Evolutionary conservation across 2,113 vertebrate genomes (phyloP).

Genomic region (Illadopsis cleaveri): DNA sequence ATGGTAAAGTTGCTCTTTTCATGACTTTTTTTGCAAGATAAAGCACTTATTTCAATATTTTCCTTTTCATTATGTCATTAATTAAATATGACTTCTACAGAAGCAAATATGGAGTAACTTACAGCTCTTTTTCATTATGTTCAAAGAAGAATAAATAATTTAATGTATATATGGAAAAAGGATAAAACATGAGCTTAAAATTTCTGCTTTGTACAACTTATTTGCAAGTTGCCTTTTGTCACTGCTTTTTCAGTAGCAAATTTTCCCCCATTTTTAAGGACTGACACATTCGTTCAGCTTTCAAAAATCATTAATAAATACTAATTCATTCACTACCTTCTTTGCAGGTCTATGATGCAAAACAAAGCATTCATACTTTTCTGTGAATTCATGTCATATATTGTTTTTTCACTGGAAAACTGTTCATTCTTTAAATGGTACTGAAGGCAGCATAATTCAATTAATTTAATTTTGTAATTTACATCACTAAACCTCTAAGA

Average conservation of each 20-base stretch:
- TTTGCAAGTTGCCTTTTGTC: neutral
- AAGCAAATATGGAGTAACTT: neutral
- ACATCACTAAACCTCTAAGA: neutral
- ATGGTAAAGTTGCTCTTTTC: neutral
- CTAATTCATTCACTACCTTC: neutral
- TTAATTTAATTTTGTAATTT: neutral
- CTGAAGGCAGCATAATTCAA: neutral
- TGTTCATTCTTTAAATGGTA: neutral
- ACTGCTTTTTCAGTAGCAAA: neutral
- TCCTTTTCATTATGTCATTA: neutral
- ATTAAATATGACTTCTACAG: neutral
- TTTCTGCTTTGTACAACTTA: neutral
- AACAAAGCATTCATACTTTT: neutral
- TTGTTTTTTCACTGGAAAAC: neutral
- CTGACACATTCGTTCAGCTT: neutral
- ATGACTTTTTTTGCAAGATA: neutral
- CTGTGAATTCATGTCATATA: neutral
- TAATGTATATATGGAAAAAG: neutral
- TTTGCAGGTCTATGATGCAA: neutral
- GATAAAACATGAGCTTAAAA: neutral
- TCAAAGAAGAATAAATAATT: neutral
- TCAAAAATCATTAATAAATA: neutral
- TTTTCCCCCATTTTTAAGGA: neutral
- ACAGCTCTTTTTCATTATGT: neutral
- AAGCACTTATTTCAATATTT: neutral